Conservation (phyloP, 1,140 invertebrate genomes). For the Diabrotica undecimpunctata region DNA sequence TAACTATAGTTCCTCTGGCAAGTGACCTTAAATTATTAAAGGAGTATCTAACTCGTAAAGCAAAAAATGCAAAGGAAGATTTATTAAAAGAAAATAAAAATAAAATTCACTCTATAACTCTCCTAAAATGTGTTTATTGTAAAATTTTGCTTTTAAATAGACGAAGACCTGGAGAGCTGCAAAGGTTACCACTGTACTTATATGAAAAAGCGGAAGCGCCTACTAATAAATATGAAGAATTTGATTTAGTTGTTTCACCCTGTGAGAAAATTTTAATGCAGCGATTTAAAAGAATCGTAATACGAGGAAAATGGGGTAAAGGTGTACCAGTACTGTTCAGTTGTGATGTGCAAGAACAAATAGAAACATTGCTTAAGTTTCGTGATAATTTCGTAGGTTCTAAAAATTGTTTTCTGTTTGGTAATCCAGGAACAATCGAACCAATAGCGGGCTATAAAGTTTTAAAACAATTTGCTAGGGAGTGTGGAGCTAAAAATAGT, state of each 20-base stretch:
- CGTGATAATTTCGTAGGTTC: no score
- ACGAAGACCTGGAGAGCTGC: slow-evolving; percentile 33
- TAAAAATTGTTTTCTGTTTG: no score
- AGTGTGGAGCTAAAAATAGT: slow-evolving; percentile 37
- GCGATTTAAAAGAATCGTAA: slow-evolving; percentile 31
- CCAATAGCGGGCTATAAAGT: no score
- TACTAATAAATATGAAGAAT: slow-evolving; percentile 27
- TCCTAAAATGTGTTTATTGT: slow-evolving; percentile 36
- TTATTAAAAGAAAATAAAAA: slow-evolving; percentile 18
- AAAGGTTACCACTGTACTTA: slow-evolving; percentile 19
- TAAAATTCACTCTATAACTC: slow-evolving; percentile 23
- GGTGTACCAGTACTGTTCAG: slow-evolving; percentile 32
- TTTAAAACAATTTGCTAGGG: no score
- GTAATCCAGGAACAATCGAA: no score
- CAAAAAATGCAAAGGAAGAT: slow-evolving; percentile 16
- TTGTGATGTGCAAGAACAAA: slow-evolving; percentile 25
- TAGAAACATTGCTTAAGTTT: slow-evolving; percentile 22
- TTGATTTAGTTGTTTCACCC: slow-evolving; percentile 13
- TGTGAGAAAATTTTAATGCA: slow-evolving; percentile 26
- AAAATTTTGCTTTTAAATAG: slow-evolving; percentile 34
- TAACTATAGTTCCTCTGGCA: slow-evolving; percentile 42
- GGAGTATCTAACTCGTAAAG: slow-evolving; percentile 34
- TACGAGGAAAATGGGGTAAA: slow-evolving; percentile 25
- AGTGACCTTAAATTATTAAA: slow-evolving; percentile 42
- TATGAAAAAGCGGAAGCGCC: slow-evolving; percentile 1